Evolutionary conservation across 2,113 vertebrate genomes (phyloP).

Genomic region (Mixornis gularis): DNA sequence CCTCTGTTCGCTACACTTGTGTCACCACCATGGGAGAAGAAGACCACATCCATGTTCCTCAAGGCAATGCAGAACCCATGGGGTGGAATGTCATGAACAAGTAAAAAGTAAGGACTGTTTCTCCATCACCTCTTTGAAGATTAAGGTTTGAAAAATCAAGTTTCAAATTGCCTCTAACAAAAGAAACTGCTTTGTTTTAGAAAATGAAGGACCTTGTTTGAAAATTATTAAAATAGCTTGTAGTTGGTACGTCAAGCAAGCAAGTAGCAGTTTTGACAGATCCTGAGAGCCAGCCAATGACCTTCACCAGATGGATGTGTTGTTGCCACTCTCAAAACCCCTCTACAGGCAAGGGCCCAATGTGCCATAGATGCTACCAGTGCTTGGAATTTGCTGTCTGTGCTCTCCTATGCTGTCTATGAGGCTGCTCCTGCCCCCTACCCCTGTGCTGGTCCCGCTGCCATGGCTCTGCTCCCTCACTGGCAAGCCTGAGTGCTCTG

Average conservation of each 20-base stretch:
- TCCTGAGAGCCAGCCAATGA: background rate
- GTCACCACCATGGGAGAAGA: background rate
- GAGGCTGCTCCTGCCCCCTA: background rate
- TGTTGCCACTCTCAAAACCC: background rate
- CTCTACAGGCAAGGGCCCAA: too few relatives aligned
- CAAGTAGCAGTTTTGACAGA: background rate
- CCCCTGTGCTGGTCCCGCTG: background rate
- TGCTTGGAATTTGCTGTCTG: background rate
- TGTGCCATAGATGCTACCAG: too few relatives aligned
- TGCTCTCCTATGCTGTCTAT: background rate
- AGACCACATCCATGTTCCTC: background rate
- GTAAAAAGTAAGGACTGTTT: background rate
- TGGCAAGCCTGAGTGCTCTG: too few relatives aligned
- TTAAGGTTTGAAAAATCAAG: background rate
- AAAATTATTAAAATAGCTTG: background rate
- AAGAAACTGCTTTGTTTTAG: background rate
- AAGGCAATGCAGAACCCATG: background rate
- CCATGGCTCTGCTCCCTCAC: background rate
- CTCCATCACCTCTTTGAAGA: background rate
- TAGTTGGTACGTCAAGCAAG: background rate
- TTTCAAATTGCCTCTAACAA: background rate
- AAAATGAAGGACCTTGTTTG: background rate
- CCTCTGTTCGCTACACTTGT: background rate
- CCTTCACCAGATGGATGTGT: fast-evolving
- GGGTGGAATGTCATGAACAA: fast-evolving